Percentiles rank a stretch among this genome's conserved stretches.
Evolutionary conservation across 2,888 invertebrate species (phyloP).

Genomic region (Fabriciana adippe): DNA sequence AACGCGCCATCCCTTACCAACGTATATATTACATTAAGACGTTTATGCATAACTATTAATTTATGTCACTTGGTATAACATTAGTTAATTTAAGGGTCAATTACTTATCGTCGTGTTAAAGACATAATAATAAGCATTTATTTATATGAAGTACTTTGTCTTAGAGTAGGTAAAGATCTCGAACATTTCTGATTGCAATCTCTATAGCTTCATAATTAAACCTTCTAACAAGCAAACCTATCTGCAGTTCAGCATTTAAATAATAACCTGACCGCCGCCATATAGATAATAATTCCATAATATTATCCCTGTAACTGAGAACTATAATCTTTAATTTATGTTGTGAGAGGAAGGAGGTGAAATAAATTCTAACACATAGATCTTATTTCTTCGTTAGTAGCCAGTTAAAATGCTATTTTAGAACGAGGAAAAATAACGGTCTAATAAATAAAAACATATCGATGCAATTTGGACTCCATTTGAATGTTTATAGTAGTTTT

Average conservation of each 20-base stretch:
- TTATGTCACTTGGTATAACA: too few species aligned
- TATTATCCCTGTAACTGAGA: conserved; percentile 24
- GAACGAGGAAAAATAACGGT: background rate
- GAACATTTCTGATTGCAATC: conserved; percentile 14
- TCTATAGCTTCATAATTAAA: conserved; percentile 21
- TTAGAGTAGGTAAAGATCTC: conserved; percentile 14
- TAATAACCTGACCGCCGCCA: conserved; percentile 21
- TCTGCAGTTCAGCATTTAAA: conserved; percentile 20
- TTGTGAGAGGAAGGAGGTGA: conserved; percentile 28
- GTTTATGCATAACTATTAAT: too few species aligned
- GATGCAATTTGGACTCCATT: too few species aligned
- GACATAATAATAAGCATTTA: conserved; percentile 7
- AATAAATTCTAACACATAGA: conserved; percentile 28
- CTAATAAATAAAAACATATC: too few species aligned
- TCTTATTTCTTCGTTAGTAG: conserved; percentile 26
- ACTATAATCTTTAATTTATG: conserved; percentile 31
- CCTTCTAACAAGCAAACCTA: conserved; percentile 20
- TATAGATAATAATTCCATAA: conserved; percentile 31
- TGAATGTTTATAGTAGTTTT: too few species aligned
- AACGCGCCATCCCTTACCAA: conserved; percentile 26
- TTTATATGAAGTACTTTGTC: conserved; percentile 1
- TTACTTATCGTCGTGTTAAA: background rate
- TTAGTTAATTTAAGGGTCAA: too few species aligned
- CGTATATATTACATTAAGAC: background rate
- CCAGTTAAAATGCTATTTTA: conserved; percentile 13